Evolutionary conservation across 2,888 invertebrate species (phyloP), one percentile per base, ranked within the genome.

Genomic region (Drymonia ruficornis): DNA sequence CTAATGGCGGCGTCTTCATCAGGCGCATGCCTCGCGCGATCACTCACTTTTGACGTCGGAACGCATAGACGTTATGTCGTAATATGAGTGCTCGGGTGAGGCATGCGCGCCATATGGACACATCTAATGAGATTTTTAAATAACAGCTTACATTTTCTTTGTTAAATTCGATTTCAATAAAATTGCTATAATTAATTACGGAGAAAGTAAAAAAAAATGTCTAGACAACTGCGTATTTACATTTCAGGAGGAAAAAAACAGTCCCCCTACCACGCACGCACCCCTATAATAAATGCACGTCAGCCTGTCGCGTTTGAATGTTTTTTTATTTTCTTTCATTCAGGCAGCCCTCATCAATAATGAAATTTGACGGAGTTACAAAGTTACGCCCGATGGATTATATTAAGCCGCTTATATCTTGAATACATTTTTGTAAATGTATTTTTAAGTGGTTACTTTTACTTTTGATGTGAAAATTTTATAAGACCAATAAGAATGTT

Each of bases 211-310:
- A 11, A 31, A 31, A 31, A 31, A 1, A 31, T 31, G 12, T 31
- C 11, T 28, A 28, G 28, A 7, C 28, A 11, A 31, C 31, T 11
- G n/a, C n/a, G n/a, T n/a, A 11, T 11, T 31, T 11, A 31, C 11
- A 11, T 31, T 31, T 31, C 11, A 36, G 36, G n/a, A n/a, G n/a
- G 11, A 13, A n/a, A 13, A 36, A n/a, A n/a, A 36, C 52, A 56
- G 54, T 54, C 56, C 52, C 59, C 50, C 55, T 53, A 44, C 44
- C 23, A 40, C 16, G 19, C 8, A n/a, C 0, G 23, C 19, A 43
- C n/a, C 46, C 46, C 28, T 28, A 46, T 67, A 69, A 65, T 66
- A 69, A 66, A 69, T 63, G 65, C 65, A 61, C 62, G 64, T 67
- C 65, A 61, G 56, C 63, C 49, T 38, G 49, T 49, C 46, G 52